Evolutionary conservation across 2,888 invertebrate species (phyloP).

Genomic region (Philaethria dido): DNA sequence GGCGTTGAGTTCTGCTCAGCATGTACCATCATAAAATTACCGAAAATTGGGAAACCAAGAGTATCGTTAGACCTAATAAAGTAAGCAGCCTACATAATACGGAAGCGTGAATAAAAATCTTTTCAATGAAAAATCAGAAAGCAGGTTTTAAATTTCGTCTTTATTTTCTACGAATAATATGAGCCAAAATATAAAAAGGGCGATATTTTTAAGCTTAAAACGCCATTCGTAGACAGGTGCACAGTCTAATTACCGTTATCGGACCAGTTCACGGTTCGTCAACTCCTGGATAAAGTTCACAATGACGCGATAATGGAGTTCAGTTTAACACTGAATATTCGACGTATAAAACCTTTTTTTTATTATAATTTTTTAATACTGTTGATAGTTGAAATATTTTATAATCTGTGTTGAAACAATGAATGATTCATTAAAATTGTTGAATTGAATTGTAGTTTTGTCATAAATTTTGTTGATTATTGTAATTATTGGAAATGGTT

Average conservation of each 20-base stretch:
- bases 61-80: too few species aligned
- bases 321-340: conserved; percentile 31
- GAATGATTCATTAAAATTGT: background rate
- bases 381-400: background rate
- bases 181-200: conserved; percentile 15
- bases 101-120: background rate
- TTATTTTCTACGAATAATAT: conserved; percentile 3
- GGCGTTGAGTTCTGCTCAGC: too few species aligned
- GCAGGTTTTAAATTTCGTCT: background rate
- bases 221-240: conserved; percentile 36
- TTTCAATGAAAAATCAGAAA: background rate
- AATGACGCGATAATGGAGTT: conserved; percentile 39
- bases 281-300: conserved; percentile 40
- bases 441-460: background rate
- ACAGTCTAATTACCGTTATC: conserved; percentile 40
- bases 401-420: background rate
- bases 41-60: too few species aligned
- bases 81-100: too few species aligned
- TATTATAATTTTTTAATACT: background rate
- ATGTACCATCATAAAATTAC: too few species aligned
- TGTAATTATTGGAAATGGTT: background rate
- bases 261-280: conserved; percentile 40
- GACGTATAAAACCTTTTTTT: conserved; percentile 6
- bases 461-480: background rate
- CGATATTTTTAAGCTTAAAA: conserved; percentile 24